Conservation (phyloP, 2,888 invertebrate genomes). For the Callimorpha dominula region DNA sequence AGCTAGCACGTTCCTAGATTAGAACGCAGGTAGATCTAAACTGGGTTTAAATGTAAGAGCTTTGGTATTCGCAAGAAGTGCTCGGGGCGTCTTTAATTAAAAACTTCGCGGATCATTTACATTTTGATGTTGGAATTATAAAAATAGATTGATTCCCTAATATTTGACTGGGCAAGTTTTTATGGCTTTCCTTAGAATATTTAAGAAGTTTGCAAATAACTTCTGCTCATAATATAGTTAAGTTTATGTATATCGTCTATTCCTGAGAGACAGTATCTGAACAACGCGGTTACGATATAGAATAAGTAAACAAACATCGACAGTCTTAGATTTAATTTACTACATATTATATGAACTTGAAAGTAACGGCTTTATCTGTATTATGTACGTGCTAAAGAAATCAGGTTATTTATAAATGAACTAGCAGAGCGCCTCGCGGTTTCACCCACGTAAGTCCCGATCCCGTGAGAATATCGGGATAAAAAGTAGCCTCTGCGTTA, state of each 20-base stretch:
- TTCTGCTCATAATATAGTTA: background rate
- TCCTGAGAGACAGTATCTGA: background rate
- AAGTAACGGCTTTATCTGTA: too few relatives aligned
- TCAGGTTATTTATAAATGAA: too few relatives aligned
- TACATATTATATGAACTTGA: too few relatives aligned
- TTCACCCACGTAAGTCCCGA: too few relatives aligned
- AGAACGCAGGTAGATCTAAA: slow-evolving; percentile 47
- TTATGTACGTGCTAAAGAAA: too few relatives aligned
- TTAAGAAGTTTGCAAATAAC: background rate
- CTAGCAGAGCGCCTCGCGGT: too few relatives aligned
- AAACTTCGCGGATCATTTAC: slow-evolving; percentile 36
- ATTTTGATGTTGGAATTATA: slow-evolving; percentile 28
- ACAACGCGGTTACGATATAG: background rate
- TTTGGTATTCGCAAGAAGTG: slow-evolving; percentile 41
- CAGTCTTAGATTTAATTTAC: background rate
- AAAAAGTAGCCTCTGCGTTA: too few relatives aligned
- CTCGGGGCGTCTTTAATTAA: slow-evolving; percentile 44
- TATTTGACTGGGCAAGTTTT: slow-evolving; percentile 10
- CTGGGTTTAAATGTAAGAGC: slow-evolving; percentile 49
- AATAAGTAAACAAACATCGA: background rate
- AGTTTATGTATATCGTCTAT: background rate
- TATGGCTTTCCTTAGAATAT: background rate
- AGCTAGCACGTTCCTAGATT: slow-evolving; percentile 45
- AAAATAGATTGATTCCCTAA: slow-evolving; percentile 23
- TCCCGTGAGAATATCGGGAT: too few relatives aligned